Base-by-base conservation (phyloP, 2,797 vertebrate species). In the Bucorvus abyssinicus region DNA sequence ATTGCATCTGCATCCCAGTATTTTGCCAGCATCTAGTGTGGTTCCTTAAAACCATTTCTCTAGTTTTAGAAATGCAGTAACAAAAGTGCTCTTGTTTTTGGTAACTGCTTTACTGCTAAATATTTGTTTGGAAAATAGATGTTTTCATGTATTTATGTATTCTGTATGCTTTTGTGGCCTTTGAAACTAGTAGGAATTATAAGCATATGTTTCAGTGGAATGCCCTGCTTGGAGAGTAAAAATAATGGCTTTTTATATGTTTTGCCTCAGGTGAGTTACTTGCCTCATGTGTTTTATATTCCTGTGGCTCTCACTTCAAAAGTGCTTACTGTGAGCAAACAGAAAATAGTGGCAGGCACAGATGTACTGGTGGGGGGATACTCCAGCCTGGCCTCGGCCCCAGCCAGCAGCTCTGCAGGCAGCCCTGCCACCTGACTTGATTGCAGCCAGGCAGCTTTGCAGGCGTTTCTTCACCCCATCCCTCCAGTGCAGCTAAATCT, bases 201-300 rank as follows among this genome's bases (percentile, higher is more conserved):
- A n/a, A 82, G 20, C 52, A 16, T 79, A 20, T 12, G 20, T 85
- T 94, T 77, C 34, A 53, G 45, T 83, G 81, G 13, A 83, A 74
- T 74, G 40, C 34, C 22, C 38, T 87, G 34, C 23, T 65, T 77
- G 56, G 49, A 92, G 56, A 67, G 45, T 86, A 32, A 80, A 81
- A 94, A 67, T 63, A 93, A 49, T 40, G 44, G 4, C 4, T 34
- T 76, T 94, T 86, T 84, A 22, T 65, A 53, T 88, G n/a, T 87
- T 93, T 93, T 90, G 84, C 88, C 80, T 89, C 74, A 71, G 91
- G 71, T 90, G 49, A 85, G 68, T 93, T 91, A 56, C 59, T 82
- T 45, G 47, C 55, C 65, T 85, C 19, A 7, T 38, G 64, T 70
- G 87, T 87, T 84, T 70, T 69, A 5, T 83, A 52, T 89, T 83